Evolutionary conservation across 2,797 vertebrate genomes (phyloP), one percentile per base, ranked within the genome.

Genomic region (Lateolabrax maculatus): DNA sequence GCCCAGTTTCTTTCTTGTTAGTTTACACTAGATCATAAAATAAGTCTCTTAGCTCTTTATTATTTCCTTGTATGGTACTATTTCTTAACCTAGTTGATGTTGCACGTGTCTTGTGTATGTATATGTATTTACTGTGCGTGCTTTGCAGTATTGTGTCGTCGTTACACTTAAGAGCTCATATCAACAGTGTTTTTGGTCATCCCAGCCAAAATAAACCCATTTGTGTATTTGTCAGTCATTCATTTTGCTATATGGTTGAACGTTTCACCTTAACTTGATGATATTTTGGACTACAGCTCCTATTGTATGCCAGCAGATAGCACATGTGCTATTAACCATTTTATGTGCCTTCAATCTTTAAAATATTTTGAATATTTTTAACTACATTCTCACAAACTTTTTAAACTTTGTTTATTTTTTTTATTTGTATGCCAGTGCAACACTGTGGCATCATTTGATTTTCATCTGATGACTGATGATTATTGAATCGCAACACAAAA

Each of bases 91-190:
- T 39, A n/a, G 70, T 88, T 67, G 65, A 70, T 70, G 80, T 89
- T 90, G 91, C 90, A 93, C 90, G 89, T 92, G 84, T 91, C 62
- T 69, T 80, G 71, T 90, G 72, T 90, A 65, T 81, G 78, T 82
- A 64, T 73, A 62, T 84, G 74, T 90, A 84, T 80, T 75, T 85
- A 31, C 48, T 86, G 52, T 81, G 69, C 65, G 70, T 1, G 29
- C 64, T 86, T 84, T 71, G 60, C 68, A 79, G 58, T 84, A 70
- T 69, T 77, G 57, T 79, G 63, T 68, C 80, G 81, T 71, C 85
- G 79, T 90, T 82, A 78, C 37, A 71, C 44, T 60, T 77, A 57
- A 72, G 55, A 80, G 34, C 11, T 86, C 80, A 75, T 81, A 39
- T 83, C 67, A 75, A 19, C 53, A 71, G 62, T 86, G 80, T 90